These are phyloP conservation scores for Pseudachorutes palmiensis DNA, from an alignment of 1,140 invertebrate genomes.

Conservation along the genomic window DNA sequence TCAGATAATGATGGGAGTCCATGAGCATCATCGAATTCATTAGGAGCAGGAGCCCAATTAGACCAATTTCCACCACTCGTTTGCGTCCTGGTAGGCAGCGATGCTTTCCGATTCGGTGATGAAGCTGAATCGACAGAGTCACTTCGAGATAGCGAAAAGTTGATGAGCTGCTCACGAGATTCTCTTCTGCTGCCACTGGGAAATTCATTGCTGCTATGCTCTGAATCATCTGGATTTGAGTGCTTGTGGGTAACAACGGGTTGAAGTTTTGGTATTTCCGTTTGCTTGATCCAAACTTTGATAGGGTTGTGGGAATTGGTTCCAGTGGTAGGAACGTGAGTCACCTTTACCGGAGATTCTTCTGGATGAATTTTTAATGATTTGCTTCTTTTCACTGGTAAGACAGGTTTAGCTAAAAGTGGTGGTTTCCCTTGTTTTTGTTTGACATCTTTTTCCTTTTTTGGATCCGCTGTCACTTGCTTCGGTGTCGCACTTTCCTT, in stretches of 20 bases:
- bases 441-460: too few relatives aligned
- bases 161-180: background rate
- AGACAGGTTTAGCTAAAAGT: constrained; percentile 30
- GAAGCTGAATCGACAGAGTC: background rate
- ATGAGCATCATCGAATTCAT: too few relatives aligned
- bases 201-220: constrained; percentile 13
- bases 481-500: too few relatives aligned
- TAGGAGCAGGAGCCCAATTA: too few relatives aligned
- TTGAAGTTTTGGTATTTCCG: constrained; percentile 34
- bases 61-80: too few relatives aligned
- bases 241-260: constrained; percentile 10
- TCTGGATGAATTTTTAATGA: constrained; percentile 40
- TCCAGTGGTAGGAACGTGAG: background rate
- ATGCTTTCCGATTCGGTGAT: too few relatives aligned
- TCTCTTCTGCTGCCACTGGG: constrained; percentile 1
- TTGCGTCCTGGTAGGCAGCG: too few relatives aligned
- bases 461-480: too few relatives aligned
- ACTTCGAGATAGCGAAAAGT: background rate
- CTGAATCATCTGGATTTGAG: constrained; percentile 2
- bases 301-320: constrained; percentile 19
- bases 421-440: constrained; percentile 16
- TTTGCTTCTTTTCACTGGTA: constrained; percentile 43
- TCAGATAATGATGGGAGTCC: too few relatives aligned
- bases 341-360: background rate
- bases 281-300: constrained; percentile 31